Percentiles rank a stretch among this genome's conserved stretches.
Evolutionary conservation across 2,888 invertebrate species (phyloP).

Genomic region (Eueremaeus valkanovi): DNA sequence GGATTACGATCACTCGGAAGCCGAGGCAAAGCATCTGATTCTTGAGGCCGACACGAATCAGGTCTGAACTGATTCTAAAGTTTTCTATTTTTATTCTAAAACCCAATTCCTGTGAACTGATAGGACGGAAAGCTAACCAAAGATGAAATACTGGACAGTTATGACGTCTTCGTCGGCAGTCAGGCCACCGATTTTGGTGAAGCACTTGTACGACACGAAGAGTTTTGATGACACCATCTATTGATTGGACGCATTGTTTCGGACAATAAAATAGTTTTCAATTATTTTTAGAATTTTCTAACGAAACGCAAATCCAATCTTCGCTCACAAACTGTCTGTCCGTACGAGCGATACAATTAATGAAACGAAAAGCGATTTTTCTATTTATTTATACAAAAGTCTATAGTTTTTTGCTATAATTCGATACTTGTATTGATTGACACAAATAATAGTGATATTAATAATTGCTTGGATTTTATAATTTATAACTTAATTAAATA

Average conservation of each 20-base stretch:
- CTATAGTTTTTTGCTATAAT: background rate
- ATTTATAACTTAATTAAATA: background rate
- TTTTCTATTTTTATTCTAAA: background rate
- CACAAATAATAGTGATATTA: background rate
- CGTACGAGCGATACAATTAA: background rate
- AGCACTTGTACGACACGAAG: conserved; percentile 88
- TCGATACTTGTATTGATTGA: background rate
- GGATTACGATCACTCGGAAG: conserved; percentile 94
- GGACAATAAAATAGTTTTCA: background rate
- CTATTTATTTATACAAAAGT: background rate
- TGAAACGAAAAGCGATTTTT: background rate
- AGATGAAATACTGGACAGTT: conserved; percentile 85
- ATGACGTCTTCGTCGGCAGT: conserved; percentile 95
- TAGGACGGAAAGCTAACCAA: conserved; percentile 80
- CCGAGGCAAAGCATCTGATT: conserved; percentile 90
- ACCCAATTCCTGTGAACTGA: conserved; percentile 43
- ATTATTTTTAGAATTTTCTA: background rate
- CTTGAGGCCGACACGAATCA: conserved; percentile 88
- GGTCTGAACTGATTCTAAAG: conserved; percentile 50
- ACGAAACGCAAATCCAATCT: background rate
- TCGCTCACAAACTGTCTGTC: background rate
- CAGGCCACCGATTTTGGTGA: conserved; percentile 99
- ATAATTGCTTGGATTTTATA: background rate
- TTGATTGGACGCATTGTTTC: background rate
- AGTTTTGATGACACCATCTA: conserved; percentile 64